Evolutionary conservation across 2,797 vertebrate genomes (phyloP).

Genomic region (Hirundo rustica): DNA sequence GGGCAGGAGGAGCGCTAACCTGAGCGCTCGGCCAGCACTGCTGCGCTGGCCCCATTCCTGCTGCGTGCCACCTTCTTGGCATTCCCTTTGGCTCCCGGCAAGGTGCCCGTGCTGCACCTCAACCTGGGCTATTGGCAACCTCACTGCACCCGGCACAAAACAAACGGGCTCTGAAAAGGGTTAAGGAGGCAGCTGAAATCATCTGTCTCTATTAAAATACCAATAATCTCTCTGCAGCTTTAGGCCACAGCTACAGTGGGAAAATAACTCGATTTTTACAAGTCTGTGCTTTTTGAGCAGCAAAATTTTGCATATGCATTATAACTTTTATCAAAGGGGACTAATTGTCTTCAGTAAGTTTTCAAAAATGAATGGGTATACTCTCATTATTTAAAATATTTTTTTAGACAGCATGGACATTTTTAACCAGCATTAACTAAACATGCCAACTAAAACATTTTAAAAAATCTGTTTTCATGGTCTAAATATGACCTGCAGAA

Average conservation of each 20-base stretch:
- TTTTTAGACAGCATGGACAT: not conserved
- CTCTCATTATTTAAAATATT: not conserved
- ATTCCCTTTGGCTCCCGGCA: not conserved
- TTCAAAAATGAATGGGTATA: not conserved
- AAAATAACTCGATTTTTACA: not conserved
- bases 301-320: not conserved
- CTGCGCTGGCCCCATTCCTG: not conserved
- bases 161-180: not conserved
- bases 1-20: not conserved
- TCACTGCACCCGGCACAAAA: not conserved
- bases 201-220: not conserved
- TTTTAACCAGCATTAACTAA: not conserved
- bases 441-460: not conserved
- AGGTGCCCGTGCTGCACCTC: not conserved
- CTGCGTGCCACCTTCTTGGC: not conserved
- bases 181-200: not conserved
- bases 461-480: not conserved
- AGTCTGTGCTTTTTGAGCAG: not conserved
- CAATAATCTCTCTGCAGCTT: not conserved
- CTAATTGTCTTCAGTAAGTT: not conserved
- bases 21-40: not conserved
- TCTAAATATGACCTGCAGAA: not conserved
- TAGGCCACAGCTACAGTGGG: not conserved
- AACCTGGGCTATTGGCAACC: not conserved
- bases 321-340: not conserved